These are phyloP conservation scores for Caenorhabditis sp. DNA, from an alignment of 2,888 invertebrate genomes.

Conservation along the genomic window DNA sequence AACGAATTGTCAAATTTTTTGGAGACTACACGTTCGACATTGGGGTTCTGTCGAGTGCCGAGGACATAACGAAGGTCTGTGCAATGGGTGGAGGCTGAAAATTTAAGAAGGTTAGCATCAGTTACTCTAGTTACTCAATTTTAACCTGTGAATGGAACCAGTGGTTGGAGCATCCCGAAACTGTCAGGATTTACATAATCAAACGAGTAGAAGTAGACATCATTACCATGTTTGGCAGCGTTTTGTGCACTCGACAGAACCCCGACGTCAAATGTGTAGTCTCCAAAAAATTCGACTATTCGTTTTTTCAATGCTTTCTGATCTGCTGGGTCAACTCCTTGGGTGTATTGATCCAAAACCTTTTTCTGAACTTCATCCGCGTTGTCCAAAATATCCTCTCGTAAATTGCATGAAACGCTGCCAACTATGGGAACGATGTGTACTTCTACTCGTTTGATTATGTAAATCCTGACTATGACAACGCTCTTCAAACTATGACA, in stretches of 20 bases:
- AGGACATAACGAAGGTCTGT: constrained; percentile 54
- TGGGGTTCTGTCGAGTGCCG: constrained; percentile 38
- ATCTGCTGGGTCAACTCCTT: constrained; percentile 18
- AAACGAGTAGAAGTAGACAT: constrained; percentile 48
- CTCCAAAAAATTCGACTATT: constrained; percentile 30
- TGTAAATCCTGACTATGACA: constrained; percentile 23
- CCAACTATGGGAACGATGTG: constrained; percentile 41
- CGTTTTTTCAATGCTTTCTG: constrained; percentile 6
- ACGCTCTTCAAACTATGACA: constrained; percentile 43
- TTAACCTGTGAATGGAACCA: constrained; percentile 47
- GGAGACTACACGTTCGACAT: constrained; percentile 40
- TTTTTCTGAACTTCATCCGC: constrained; percentile 17
- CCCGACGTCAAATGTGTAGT: constrained; percentile 31
- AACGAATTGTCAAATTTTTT: constrained; percentile 20
- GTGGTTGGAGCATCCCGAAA: constrained; percentile 30
- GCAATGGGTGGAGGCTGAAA: constrained; percentile 47
- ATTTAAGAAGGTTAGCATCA: neutral
- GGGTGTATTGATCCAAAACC: constrained; percentile 25
- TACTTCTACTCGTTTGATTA: constrained; percentile 50
- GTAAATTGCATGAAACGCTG: constrained; percentile 30
- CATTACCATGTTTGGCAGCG: constrained; percentile 28
- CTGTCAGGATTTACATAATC: constrained; percentile 44
- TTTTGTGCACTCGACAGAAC: constrained; percentile 24
- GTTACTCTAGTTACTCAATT: neutral
- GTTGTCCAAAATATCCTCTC: constrained; percentile 11